Conservation (phyloP, 2,888 invertebrate genomes). For the Liposcelis brunnea region DNA sequence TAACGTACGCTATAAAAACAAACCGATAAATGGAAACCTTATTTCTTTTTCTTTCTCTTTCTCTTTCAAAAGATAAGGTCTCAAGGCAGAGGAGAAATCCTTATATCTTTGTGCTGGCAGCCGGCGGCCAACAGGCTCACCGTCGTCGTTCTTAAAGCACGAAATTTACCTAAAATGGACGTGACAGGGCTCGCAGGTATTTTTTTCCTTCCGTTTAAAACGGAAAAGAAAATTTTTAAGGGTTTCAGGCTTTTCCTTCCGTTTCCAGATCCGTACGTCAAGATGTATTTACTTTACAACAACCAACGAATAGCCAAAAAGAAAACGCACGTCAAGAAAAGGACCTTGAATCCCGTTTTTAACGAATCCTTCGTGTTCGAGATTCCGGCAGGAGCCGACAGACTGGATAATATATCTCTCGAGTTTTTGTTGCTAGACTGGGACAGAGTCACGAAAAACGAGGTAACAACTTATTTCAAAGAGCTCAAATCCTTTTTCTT, state of each 20-base stretch:
- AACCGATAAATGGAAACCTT: not conserved
- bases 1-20: slow-evolving; percentile 4
- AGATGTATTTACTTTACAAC: slow-evolving; percentile 91
- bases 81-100: slow-evolving; percentile 84
- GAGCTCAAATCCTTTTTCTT: too few relatives aligned
- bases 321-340: slow-evolving; percentile 97
- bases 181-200: slow-evolving; percentile 75
- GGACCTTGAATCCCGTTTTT: slow-evolving; percentile 94
- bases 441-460: slow-evolving; percentile 97
- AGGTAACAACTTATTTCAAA: slow-evolving; percentile 43
- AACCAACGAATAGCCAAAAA: slow-evolving; percentile 97
- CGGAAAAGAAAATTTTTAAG: not conserved
- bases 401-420: slow-evolving; percentile 64
- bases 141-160: slow-evolving; percentile 90
- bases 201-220: slow-evolving; percentile 6
- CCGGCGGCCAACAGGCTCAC: slow-evolving; percentile 90
- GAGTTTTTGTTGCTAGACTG: slow-evolving; percentile 86
- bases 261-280: slow-evolving; percentile 76
- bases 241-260: slow-evolving; percentile 3
- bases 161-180: slow-evolving; percentile 96
- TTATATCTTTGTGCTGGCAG: slow-evolving; percentile 96
- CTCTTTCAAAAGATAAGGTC: slow-evolving; percentile 53
- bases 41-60: not conserved
- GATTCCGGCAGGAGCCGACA: slow-evolving; percentile 64
- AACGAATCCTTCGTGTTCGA: slow-evolving; percentile 99